Base-by-base conservation (phyloP, 2,113 vertebrate genomes). In the Myotis brandtii region DNA sequence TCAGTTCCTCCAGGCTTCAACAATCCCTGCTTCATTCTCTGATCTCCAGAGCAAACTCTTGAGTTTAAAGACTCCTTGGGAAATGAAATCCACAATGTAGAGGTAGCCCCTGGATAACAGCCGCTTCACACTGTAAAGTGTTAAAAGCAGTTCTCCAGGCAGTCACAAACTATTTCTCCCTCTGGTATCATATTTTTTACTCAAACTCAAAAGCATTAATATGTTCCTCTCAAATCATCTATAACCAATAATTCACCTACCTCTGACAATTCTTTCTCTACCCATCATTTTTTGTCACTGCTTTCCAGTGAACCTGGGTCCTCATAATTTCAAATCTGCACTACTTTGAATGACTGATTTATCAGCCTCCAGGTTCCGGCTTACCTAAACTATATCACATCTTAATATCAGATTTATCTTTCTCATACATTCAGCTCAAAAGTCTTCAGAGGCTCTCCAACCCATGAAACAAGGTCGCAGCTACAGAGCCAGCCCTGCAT, bases 161-260 rank as follows among this genome's bases (percentile, higher is more conserved):
- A 91, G 40, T 37, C 40, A 95, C 4, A 79, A 83, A 66, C 17
- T 34, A 72, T 70, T 93, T 95, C 69, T 64, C 9, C 77, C 37
- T 79, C 30, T 95, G 69, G 40, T 46, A 92, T 17, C 1, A 37
- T 67, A 14, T 25, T 64, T 69, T 46, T 83, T 13, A 73, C 7
- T 84, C 73, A 92, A 77, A 83, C 9, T 81, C 66, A 95, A 56
- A 95, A 86, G 9, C 18, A 90, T 30, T 86, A 54, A 27, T 66
- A 86, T 34, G 87, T 86, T 27, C 25, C 50, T 90, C 32, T 77
- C 21, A 83, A 59, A 59, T 66, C 16, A 70, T 64, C 37, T 90
- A 46, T 11, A 94, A 70, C 21, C 86, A 77, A 70, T 79, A 76
- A 72, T 90, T 56, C n/a, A 40, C 25, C n/a, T n/a, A 37, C 5